Conservation (phyloP, 2,888 invertebrate genomes). For the Phlogophora meticulosa region DNA sequence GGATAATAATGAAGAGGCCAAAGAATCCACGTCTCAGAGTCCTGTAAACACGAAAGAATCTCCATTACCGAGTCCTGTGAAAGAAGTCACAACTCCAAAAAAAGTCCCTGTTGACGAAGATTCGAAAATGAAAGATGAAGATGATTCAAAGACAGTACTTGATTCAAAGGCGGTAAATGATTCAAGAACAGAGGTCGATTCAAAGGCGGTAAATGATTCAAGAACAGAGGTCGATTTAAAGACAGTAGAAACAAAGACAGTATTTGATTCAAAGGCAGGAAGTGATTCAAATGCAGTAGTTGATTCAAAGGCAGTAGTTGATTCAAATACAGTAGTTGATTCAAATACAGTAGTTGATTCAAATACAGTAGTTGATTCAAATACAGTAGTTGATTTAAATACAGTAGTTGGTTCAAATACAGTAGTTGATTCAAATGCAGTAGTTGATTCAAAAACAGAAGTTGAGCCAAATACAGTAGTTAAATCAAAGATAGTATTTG, state of each 20-base stretch:
- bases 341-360: conserved; percentile 6
- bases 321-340: neutral
- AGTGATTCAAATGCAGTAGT: neutral
- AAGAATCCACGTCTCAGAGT: conserved; percentile 91
- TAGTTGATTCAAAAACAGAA: no score
- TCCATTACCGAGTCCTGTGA: conserved; percentile 93
- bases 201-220: conserved; percentile 6
- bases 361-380: conserved; percentile 45
- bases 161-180: neutral
- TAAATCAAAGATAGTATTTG: neutral
- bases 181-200: neutral
- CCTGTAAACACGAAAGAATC: conserved; percentile 94
- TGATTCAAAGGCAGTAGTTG: neutral
- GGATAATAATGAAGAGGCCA: conserved; percentile 73
- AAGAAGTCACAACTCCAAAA: conserved; percentile 76
- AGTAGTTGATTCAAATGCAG: no score
- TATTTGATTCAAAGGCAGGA: conserved; percentile 37
- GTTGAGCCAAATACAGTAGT: neutral
- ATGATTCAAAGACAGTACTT: neutral
- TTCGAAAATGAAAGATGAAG: conserved; percentile 33
- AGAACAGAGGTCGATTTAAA: neutral
- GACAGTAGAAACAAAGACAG: neutral
- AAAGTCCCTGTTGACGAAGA: conserved; percentile 52
- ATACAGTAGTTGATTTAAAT: no score
- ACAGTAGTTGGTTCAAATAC: no score